Percentiles rank a stretch among this genome's conserved stretches.
Evolutionary conservation across 2,113 vertebrate genomes (phyloP).

Genomic region (Eurystomus gularis): DNA sequence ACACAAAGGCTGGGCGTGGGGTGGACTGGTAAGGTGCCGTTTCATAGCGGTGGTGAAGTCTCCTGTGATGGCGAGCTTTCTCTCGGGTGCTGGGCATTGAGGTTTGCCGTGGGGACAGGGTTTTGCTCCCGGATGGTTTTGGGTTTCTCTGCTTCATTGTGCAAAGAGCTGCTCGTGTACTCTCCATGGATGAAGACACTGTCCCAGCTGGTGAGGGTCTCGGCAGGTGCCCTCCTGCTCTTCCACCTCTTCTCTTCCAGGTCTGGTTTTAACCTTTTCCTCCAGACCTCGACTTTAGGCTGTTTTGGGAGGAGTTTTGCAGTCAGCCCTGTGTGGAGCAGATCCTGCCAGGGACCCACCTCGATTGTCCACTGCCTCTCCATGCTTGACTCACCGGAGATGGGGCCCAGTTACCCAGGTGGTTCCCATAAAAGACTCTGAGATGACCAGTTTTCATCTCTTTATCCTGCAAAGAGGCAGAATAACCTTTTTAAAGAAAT

Average conservation of each 20-base stretch:
- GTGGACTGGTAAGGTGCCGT: not conserved
- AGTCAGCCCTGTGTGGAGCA: not conserved
- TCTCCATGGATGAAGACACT: accelerated
- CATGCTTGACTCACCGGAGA: not conserved
- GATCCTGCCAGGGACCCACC: not conserved
- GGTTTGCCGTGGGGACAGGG: not conserved
- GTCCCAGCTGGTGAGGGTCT: not conserved
- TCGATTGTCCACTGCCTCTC: too few species aligned
- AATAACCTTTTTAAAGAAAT: not conserved
- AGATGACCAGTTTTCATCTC: not conserved
- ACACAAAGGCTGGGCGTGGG: not conserved
- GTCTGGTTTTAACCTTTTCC: not conserved
- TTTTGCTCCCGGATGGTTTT: not conserved
- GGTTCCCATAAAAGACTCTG: not conserved
- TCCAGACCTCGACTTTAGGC: not conserved
- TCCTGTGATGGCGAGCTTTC: accelerated
- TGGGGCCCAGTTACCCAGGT: not conserved
- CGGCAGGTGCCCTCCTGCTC: not conserved
- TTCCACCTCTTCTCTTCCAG: not conserved
- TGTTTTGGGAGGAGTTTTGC: not conserved
- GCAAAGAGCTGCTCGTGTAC: accelerated
- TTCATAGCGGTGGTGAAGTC: not conserved
- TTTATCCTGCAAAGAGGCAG: not conserved
- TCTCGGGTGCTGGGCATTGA: not conserved
- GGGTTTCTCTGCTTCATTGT: not conserved